phyloP scores from a whole-genome alignment of 2,888 invertebrate genomes.

The Sphecodes monilicornis region DNA sequence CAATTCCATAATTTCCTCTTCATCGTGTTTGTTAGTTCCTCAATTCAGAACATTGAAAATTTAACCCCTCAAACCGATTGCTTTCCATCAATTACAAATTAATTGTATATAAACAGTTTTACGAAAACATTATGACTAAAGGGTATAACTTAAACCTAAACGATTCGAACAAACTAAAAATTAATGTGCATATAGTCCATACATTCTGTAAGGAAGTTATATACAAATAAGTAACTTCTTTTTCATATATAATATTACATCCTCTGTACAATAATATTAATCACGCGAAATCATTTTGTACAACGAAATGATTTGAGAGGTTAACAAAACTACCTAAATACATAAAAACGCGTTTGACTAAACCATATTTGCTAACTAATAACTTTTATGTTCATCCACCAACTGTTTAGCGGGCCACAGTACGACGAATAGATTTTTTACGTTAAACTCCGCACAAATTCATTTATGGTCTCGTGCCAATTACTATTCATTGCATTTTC shows the following conservation, averaged over 20 bases:
- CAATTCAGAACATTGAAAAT: slow-evolving; percentile 43
- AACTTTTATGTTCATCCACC: slow-evolving; percentile 66
- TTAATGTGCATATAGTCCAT: slow-evolving; percentile 58
- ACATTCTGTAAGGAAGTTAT: slow-evolving; percentile 69
- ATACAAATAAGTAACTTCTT: slow-evolving; percentile 71
- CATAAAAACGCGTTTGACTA: slow-evolving; percentile 29
- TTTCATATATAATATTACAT: slow-evolving; percentile 62
- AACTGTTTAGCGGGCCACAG: slow-evolving; percentile 66
- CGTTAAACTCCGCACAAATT: slow-evolving; percentile 48
- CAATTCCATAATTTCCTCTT: slow-evolving; percentile 70
- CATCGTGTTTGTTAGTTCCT: slow-evolving; percentile 60
- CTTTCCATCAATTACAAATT: slow-evolving; percentile 35
- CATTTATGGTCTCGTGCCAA: slow-evolving; percentile 70
- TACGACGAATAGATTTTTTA: slow-evolving; percentile 63
- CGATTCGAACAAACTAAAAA: slow-evolving; percentile 55
- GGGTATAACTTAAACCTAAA: slow-evolving; percentile 53
- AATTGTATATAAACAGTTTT: slow-evolving; percentile 44
- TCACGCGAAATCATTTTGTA: slow-evolving; percentile 61
- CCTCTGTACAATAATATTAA: slow-evolving; percentile 66
- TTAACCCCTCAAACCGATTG: slow-evolving; percentile 66
- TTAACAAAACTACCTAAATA: slow-evolving; percentile 54
- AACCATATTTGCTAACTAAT: slow-evolving; percentile 60
- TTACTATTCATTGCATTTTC: slow-evolving; percentile 38
- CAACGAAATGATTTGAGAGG: slow-evolving; percentile 65
- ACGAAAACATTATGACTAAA: slow-evolving; percentile 55